phyloP scores from a whole-genome alignment of 2,888 invertebrate species.

The Brachyptera risi region DNA sequence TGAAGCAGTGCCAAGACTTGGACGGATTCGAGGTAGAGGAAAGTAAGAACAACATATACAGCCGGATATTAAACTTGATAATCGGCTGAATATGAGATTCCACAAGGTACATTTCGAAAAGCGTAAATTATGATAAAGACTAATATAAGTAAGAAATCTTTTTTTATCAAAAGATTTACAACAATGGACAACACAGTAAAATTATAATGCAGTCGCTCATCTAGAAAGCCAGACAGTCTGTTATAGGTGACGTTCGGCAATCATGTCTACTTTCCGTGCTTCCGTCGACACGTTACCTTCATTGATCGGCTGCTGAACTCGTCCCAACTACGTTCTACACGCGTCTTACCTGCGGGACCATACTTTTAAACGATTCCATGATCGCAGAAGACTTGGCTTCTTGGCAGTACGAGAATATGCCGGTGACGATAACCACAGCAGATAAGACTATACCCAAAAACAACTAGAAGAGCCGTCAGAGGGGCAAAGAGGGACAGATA shows the following conservation, averaged over 20 bases:
- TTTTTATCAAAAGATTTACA: background rate
- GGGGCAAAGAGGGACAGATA: conserved; percentile 11
- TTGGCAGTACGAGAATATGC: conserved; percentile 68
- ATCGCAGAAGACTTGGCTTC: conserved; percentile 69
- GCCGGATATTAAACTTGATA: background rate
- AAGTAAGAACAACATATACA: conserved; percentile 14
- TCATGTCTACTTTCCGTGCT: conserved; percentile 4
- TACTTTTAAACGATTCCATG: conserved; percentile 81
- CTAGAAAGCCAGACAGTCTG: conserved; percentile 20
- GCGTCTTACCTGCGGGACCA: conserved; percentile 58
- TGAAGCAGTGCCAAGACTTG: conserved; percentile 21
- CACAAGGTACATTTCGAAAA: conserved; percentile 3
- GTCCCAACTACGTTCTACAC: conserved; percentile 16
- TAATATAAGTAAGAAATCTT: conserved; percentile 8
- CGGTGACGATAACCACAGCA: conserved; percentile 64
- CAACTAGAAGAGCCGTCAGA: conserved; percentile 41
- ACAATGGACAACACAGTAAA: conserved; percentile 14
- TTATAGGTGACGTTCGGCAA: background rate
- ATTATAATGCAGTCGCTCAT: conserved; percentile 6
- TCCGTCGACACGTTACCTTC: conserved; percentile 8
- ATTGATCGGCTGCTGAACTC: background rate
- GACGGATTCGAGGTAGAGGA: conserved; percentile 1
- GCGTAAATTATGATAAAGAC: conserved; percentile 7
- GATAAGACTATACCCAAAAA: conserved; percentile 61
- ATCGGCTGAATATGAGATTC: conserved; percentile 2